Conservation (phyloP, 2,113 vertebrate species). For the Pipra filicauda region DNA sequence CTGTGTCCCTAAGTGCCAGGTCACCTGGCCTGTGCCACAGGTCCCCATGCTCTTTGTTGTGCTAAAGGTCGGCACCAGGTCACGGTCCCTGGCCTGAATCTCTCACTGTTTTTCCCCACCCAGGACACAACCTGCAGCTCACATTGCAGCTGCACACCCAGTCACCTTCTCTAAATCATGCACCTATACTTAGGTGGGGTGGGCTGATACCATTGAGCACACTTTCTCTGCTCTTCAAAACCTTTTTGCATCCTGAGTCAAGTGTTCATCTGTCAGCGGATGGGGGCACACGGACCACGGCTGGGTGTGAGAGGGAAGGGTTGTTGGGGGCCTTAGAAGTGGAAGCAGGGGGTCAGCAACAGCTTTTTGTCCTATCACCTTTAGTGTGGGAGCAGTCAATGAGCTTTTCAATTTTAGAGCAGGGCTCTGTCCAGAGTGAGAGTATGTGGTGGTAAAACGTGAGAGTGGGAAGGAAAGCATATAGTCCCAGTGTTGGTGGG, state of each 20-base stretch:
- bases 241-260: not conserved
- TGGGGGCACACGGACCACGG: not conserved
- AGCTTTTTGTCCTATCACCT: not conserved
- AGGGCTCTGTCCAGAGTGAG: not conserved
- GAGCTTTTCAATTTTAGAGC: not conserved
- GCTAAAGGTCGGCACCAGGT: not conserved
- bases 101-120: not conserved
- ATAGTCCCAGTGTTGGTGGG: not conserved
- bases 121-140: not conserved
- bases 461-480: not conserved
- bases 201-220: not conserved
- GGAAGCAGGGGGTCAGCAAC: not conserved
- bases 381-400: not conserved
- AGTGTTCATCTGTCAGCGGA: rapidly evolving
- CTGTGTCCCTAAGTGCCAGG: not conserved
- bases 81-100: not conserved
- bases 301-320: not conserved
- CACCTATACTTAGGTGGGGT: not conserved
- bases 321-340: not conserved
- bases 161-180: not conserved
- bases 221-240: not conserved
- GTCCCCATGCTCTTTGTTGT: not conserved
- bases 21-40: not conserved
- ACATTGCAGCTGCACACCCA: not conserved
- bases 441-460: not conserved